These are phyloP conservation scores for Eumerus sabulonum DNA, from an alignment of 2,888 invertebrate species.

Conservation along the genomic window DNA sequence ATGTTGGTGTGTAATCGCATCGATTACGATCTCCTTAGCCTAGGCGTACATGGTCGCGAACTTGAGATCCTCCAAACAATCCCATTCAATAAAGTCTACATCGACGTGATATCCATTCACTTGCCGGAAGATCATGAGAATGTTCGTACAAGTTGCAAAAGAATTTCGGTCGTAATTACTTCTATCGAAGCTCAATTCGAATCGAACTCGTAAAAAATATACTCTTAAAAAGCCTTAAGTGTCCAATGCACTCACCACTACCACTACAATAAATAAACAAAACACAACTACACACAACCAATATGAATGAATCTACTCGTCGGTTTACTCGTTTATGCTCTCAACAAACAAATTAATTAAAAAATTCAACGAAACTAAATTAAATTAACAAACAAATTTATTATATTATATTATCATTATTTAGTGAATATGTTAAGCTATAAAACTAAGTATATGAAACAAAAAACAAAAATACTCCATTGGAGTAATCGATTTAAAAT, in stretches of 20 bases:
- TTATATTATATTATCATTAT: conserved; percentile 50
- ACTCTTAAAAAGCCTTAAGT: conserved; percentile 71
- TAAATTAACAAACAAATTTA: conserved; percentile 46
- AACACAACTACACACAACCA: no score
- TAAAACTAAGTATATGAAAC: conserved; percentile 46
- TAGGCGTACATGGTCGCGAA: conserved; percentile 80
- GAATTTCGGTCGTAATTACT: conserved; percentile 77
- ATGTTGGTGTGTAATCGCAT: conserved; percentile 87
- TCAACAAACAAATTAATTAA: conserved; percentile 22
- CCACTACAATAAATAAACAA: no score
- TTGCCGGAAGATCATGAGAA: conserved; percentile 76
- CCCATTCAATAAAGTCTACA: conserved; percentile 78
- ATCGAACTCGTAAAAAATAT: conserved; percentile 77
- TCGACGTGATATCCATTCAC: conserved; percentile 78
- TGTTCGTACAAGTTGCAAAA: conserved; percentile 77
- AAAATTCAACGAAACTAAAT: conserved; percentile 43
- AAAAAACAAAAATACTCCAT: conserved; percentile 42
- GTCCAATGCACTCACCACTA: conserved; percentile 14
- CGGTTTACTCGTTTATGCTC: conserved; percentile 34
- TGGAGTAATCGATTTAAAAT: conserved; percentile 51
- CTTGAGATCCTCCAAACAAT: conserved; percentile 79
- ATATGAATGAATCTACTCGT: conserved; percentile 20
- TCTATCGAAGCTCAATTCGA: conserved; percentile 76
- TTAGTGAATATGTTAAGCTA: conserved; percentile 51
- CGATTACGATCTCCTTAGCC: conserved; percentile 84